Evolutionary conservation across 2,888 invertebrate genomes (phyloP), one percentile per base, ranked within the genome.

Genomic region (Anoplius nigerrimus): DNA sequence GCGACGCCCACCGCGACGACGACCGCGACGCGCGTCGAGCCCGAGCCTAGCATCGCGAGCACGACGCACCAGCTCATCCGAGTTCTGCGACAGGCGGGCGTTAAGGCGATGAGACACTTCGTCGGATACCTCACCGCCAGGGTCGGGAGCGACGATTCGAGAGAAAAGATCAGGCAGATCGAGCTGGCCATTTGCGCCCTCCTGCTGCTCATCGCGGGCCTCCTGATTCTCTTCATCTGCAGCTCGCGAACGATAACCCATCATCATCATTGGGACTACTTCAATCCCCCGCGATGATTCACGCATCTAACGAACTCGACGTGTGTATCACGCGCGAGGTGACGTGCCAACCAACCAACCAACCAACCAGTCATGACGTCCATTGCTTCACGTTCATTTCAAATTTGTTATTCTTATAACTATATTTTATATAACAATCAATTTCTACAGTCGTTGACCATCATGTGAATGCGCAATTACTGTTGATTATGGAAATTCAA

Each of bases 231-330:
- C 74, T 93, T 94, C 59, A 91, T 94, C 69, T 93, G 94, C 70
- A 93, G 93, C 74, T 92, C 93, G 71, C 90, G 90, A 58, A 90
- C 90, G 71, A 92, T 93, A 64, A 93, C 93, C 58, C 95, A 96
- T 86, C 94, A 95, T 86, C 95, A 95, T 87, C 95, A 95, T 81
- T 96, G 96, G 96, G 96, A 96, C 87, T 96, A 94, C 88, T 95
- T 95, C 82, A 95, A 95, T 90, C 95, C 95, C 13, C 95, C 95
- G 8, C 93, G 92, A 62, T 79, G 79, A 73, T 46, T 16, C 22
- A 0, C 45, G 43, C 27, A 20, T 59, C 43, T 51, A 18, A 48
- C 22, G 45, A 62, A 46, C 6, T 16, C 46, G 48, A 16, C 27
- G 13, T 55, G 22, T n/a, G 20, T 20, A 16, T 24, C 55, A 15